Base-by-base conservation (phyloP, 2,113 vertebrate species). In the Vombatus ursinus region DNA sequence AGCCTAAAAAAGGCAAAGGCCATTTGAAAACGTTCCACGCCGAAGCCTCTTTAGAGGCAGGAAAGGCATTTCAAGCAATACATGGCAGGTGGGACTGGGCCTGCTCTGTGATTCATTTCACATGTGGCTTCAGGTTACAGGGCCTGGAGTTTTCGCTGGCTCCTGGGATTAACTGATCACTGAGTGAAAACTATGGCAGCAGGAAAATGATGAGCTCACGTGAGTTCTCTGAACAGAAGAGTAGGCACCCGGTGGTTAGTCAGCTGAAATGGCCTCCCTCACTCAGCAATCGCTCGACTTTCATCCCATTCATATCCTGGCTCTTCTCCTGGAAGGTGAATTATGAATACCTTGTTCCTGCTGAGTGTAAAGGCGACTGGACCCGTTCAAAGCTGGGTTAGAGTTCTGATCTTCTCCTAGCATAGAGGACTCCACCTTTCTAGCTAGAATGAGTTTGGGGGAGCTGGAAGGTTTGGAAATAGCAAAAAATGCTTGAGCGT, bases 61-160 rank as follows among this genome's bases (percentile, higher is more conserved):
- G 49, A 96, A 44, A 52, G 37, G n/a, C 90, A 91, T 25, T n/a
- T 50, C 52, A 54, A 54, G 52, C 77, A 95, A 93, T 11, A 84
- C 44, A 68, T 93, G 94, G 96, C 95, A 96, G 89, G 68, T 93
- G 50, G 84, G 94, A 52, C 2, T 23, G 25, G 48, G 50, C 47
- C 37, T 4, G 22, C 51, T 57, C 96, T 95, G 95, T 57, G 57
- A 52, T 53, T 91, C 93, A 77, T 48, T 92, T 97, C 89, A 68
- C 95, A 95, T 52, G 24, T 90, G 28, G 97, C 96, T 97, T 97
- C 96, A 84, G 95, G 95, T 97, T 95, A 97, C 95, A 96, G 94
- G 95, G 77, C 50, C 94, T 50, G n/a, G 92, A 61, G 96, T 49
- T 84, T 68, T 90, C 92, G 53, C 89, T 49, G 94, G 61, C 92